phyloP scores from a whole-genome alignment of 2,888 invertebrate genomes.

The Tigriopus californicus region DNA sequence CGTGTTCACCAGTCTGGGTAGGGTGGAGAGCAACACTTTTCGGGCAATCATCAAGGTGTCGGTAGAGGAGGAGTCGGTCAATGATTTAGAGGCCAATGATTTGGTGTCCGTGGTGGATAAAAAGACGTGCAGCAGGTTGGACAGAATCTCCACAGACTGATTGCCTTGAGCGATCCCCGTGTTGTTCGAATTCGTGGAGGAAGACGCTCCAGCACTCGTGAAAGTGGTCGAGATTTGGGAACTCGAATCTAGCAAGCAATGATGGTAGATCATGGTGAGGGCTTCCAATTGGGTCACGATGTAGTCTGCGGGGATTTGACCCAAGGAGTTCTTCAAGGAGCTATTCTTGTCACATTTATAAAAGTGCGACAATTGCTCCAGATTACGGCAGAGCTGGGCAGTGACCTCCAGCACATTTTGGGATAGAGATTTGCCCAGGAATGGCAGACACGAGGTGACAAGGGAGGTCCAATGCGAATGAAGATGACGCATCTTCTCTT shows the following conservation, averaged over 20 bases:
- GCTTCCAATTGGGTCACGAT: conserved; percentile 56
- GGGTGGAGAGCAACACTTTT: conserved; percentile 51
- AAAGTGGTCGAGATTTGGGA: conserved; percentile 23
- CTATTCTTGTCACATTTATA: conserved; percentile 19
- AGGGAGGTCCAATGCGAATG: conserved; percentile 67
- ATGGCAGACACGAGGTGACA: conserved; percentile 58
- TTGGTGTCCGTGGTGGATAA: conserved; percentile 38
- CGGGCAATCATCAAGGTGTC: conserved; percentile 32
- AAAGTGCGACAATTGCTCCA: conserved; percentile 40
- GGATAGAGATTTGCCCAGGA: conserved; percentile 52
- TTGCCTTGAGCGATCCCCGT: conserved; percentile 19
- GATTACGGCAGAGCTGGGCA: conserved; percentile 55
- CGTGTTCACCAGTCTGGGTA: conserved; percentile 60
- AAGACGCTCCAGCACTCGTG: conserved; percentile 23
- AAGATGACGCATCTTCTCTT: conserved; percentile 46
- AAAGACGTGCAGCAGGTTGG: conserved; percentile 60
- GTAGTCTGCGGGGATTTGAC: conserved; percentile 28
- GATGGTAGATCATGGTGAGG: conserved; percentile 55
- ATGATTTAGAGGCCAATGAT: background rate
- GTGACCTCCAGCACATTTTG: conserved; percentile 56
- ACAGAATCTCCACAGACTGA: conserved; percentile 45
- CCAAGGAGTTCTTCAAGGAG: background rate
- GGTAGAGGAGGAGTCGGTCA: background rate
- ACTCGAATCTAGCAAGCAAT: conserved; percentile 45
- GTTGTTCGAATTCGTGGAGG: background rate